A percentile compares a stretch with the other conserved stretches of the same genome.
phyloP scores from a whole-genome alignment of 1,140 invertebrate species.

The Brachionus manjavacas region DNA sequence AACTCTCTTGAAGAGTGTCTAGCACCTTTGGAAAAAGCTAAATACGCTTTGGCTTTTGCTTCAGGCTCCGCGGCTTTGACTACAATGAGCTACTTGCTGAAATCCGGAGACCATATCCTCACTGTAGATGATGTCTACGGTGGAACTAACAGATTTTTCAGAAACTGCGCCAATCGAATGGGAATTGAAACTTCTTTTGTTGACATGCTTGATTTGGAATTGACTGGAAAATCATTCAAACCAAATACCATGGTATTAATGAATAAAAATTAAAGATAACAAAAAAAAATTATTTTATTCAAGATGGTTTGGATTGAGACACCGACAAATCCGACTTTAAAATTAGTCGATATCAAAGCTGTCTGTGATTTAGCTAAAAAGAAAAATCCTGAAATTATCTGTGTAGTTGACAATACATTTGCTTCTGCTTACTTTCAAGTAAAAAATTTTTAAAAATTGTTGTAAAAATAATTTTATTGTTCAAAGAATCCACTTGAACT shows the following conservation, averaged over 20 bases:
- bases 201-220: conserved; percentile 69
- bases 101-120: conserved; percentile 80
- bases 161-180: conserved; percentile 62
- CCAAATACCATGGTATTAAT: conserved; percentile 74
- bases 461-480: conserved; percentile 17
- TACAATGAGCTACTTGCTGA: conserved; percentile 69
- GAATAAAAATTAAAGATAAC: background rate
- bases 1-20: conserved; percentile 80
- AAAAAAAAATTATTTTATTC: background rate
- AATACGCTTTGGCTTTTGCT: conserved; percentile 72
- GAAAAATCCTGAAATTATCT: conserved; percentile 64
- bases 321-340: conserved; percentile 92
- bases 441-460: background rate
- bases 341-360: conserved; percentile 79
- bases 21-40: conserved; percentile 80
- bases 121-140: conserved; percentile 60
- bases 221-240: conserved; percentile 68
- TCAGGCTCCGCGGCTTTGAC: conserved; percentile 83
- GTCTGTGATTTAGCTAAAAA: conserved; percentile 65
- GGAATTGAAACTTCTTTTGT: conserved; percentile 73
- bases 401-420: conserved; percentile 96
- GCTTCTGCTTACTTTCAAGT: conserved; percentile 85
- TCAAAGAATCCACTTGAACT: conserved; percentile 73
- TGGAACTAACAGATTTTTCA: conserved; percentile 66
- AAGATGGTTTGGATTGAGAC: conserved; percentile 93